Evolutionary conservation across 2,888 invertebrate species (phyloP).

Genomic region (Adelognathus sp.): DNA sequence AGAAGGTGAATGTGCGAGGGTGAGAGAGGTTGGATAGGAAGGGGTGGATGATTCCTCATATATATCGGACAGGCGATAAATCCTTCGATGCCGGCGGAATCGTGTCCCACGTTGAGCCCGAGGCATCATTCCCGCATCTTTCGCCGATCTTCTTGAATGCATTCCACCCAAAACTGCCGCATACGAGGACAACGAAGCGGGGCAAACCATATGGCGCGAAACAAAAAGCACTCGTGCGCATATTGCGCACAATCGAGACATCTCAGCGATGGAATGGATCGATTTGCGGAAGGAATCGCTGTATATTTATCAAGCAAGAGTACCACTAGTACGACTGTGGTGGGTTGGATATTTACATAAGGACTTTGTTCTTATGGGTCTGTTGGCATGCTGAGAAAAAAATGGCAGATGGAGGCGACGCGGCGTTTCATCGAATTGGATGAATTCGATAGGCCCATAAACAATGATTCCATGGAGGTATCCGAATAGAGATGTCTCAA

Average conservation of each 20-base stretch:
- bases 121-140: constrained; percentile 18
- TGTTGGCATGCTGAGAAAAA: too few species aligned
- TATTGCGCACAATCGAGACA: not conserved
- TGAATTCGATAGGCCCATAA: too few species aligned
- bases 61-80: constrained; percentile 52
- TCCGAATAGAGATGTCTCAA: too few species aligned
- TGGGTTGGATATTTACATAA: too few species aligned
- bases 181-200: not conserved
- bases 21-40: constrained; percentile 1
- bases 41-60: constrained; percentile 18
- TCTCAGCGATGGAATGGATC: not conserved
- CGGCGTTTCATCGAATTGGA: too few species aligned
- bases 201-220: constrained; percentile 12
- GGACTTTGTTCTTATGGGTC: too few species aligned
- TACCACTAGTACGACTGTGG: too few species aligned
- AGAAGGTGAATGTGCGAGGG: constrained; percentile 11
- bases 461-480: too few species aligned
- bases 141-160: constrained; percentile 3
- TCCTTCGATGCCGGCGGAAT: constrained; percentile 50
- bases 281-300: not conserved
- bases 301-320: not conserved
- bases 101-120: constrained; percentile 33
- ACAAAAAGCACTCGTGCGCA: not conserved
- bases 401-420: too few species aligned
- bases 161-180: constrained; percentile 16